These are phyloP conservation scores for Trichopoda pennipes DNA, from an alignment of 2,888 invertebrate genomes.

Conservation along the genomic window DNA sequence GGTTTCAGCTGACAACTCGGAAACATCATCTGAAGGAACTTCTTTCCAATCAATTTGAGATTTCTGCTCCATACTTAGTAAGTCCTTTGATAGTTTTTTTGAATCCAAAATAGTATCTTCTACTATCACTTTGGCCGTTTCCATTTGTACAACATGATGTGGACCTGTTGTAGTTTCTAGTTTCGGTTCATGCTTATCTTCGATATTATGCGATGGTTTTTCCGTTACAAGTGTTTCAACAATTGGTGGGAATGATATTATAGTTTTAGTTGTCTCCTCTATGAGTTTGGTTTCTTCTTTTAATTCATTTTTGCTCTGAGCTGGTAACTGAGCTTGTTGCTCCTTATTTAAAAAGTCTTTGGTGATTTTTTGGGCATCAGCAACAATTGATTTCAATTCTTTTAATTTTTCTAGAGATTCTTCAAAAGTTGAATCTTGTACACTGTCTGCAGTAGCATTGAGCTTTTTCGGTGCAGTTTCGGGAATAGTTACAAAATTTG, in stretches of 20 bases:
- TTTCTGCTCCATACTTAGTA: constrained; percentile 74
- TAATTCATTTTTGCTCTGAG: constrained; percentile 29
- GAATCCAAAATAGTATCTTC: constrained; percentile 63
- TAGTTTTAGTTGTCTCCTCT: constrained; percentile 68
- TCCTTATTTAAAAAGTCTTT: constrained; percentile 75
- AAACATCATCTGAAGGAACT: constrained; percentile 32
- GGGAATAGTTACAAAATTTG: not conserved
- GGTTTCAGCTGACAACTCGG: constrained; percentile 28
- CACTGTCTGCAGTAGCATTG: not conserved
- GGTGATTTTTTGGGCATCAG: constrained; percentile 73
- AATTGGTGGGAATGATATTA: constrained; percentile 55
- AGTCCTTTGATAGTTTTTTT: constrained; percentile 73
- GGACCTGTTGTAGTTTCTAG: not conserved
- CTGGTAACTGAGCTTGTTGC: constrained; percentile 73
- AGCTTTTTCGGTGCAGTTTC: constrained; percentile 45
- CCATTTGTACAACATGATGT: not conserved
- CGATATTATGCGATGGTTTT: not conserved
- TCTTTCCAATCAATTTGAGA: constrained; percentile 70
- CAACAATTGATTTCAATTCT: constrained; percentile 61
- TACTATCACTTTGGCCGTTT: not conserved
- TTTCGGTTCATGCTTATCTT: not conserved
- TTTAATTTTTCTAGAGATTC: constrained; percentile 51
- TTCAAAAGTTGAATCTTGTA: constrained; percentile 15
- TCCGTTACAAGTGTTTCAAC: constrained; percentile 37
- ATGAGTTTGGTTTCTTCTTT: constrained; percentile 62